Evolutionary conservation across 2,888 invertebrate genomes (phyloP), one percentile per base, ranked within the genome.

Genomic region (Anoplius nigerrimus): DNA sequence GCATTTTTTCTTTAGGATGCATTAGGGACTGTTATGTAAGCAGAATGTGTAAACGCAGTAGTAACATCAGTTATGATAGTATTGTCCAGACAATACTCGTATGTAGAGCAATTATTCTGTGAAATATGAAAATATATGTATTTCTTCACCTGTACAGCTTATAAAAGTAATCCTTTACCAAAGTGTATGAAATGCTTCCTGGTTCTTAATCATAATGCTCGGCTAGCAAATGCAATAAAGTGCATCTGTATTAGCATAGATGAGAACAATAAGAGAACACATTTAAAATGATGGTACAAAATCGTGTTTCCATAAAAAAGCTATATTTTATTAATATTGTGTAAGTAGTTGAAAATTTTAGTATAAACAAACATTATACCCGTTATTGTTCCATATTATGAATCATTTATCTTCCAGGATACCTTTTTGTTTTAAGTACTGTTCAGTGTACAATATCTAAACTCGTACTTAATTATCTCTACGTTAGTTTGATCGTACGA

Each of bases 61-160:
- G 34, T 6, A 5, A 1, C 34, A 13, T 11, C 8, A 11, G n/a
- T 48, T 16, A 4, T 18, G n/a, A 16, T 2, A 48, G 48, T 48
- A 16, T 8, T 48, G 48, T 48, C 1, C 16, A 4, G 48, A 16
- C 2, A n/a, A 48, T 48, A 48, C 16, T 48, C 18, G n/a, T 48
- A 48, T 2, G 48, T 48, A 48, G 48, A 48, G 34, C 6, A 34
- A 34, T 34, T 34, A 34, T 13, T 34, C 34, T 34, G 34, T 34
- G 34, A 34, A 34, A 34, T 34, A 34, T 34, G 34, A 8, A 48
- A 48, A 48, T 48, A 48, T 48, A 18, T 18, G 18, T 48, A 18
- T 48, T 48, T 48, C 16, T 48, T 48, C 18, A 48, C 48, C n/a
- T 48, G 48, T 48, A 48, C 48, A 48, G 48, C 48, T 13, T 48